Evolutionary conservation across 2,888 invertebrate species (phyloP), one percentile per base, ranked within the genome.

Genomic region (Dione vanillae): DNA sequence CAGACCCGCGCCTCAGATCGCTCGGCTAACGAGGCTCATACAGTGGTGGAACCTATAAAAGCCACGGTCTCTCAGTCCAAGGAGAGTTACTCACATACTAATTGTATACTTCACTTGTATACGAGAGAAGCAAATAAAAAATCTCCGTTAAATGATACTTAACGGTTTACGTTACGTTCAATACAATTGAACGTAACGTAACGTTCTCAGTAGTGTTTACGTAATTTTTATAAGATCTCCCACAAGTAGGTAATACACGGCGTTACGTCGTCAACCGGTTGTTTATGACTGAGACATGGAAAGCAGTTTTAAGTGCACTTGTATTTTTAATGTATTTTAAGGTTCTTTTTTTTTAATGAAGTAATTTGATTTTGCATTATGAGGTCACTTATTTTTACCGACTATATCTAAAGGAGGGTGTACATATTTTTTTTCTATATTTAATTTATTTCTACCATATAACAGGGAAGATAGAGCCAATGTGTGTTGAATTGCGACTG

Each of bases 201-300:
- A n/a, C n/a, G n/a, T 16, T 61, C 14, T 61, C 27, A 16, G 27
- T n/a, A 45, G 61, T 35, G 61, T 35, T 45, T 61, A 45, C 45
- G 45, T 61, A 35, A 45, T 45, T 45, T 61, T 61, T 35, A 61
- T 45, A 27, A 45, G 45, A 61, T 61, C 45, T 61, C 45, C 61
- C 45, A 35, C 16, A 11, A 16, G 59, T 20, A 14, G 8, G 14
- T 43, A 20, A 43, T 43, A 12, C 16, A 9, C 47, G 8, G 8
- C n/a, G 45, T 45, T 45, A 61, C 61, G 45, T 61, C 45, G 61
- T 27, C 45, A 61, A n/a, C 43, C 27, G 61, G 45, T 45, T 61
- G 19, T 19, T 49, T 27, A 20, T 45, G n/a, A 61, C 5, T 61
- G 16, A 2, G 27, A 20, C 43, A 59, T 20, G 45, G 45, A 43